Evolutionary conservation across 2,797 vertebrate genomes (phyloP), one percentile per base, ranked within the genome.

Genomic region (Typhlichthys eigenmanni): DNA sequence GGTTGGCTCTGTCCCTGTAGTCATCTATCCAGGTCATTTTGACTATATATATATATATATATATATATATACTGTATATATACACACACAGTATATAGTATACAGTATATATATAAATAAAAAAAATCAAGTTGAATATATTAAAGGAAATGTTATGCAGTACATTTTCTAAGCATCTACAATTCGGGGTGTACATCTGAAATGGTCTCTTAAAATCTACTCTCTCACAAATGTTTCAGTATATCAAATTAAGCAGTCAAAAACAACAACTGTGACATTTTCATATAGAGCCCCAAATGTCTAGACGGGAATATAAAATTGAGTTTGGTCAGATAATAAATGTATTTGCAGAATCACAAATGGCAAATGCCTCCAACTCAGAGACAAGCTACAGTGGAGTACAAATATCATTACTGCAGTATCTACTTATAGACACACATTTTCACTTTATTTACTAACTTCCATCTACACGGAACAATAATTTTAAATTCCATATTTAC

Each of bases 291-390:
- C 46, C 59, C 47, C 16, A 59, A 60, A 52, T 62, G 8, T 12
- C 10, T 24, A 50, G 7, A 46, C 58, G 43, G 58, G 4, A 53
- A 73, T 66, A 54, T 61, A 11, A 17, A 57, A 68, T 24, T 59
- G 51, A 71, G 19, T 69, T 43, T 53, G 61, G 61, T 24, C 43
- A 8, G 17, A 50, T 58, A 17, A 57, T 74, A 59, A 72, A 67
- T 61, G 46, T 48, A 13, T 81, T 72, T 68, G 29, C 14, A 3
- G 24, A 45, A 57, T 29, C 48, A 72, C 55, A 72, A 56, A 80
- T 74, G 70, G 55, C 34, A 56, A 16, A 62, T 52, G 47, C 53
- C 47, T 32, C 6, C 51, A 46, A 55, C 49, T 64, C 49, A 66
- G 13, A 8, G 24, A 29, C 24, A 29, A 29, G 24, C 24, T 29